Evolutionary conservation across 2,797 vertebrate genomes (phyloP).

Genomic region (Chelon auratus): DNA sequence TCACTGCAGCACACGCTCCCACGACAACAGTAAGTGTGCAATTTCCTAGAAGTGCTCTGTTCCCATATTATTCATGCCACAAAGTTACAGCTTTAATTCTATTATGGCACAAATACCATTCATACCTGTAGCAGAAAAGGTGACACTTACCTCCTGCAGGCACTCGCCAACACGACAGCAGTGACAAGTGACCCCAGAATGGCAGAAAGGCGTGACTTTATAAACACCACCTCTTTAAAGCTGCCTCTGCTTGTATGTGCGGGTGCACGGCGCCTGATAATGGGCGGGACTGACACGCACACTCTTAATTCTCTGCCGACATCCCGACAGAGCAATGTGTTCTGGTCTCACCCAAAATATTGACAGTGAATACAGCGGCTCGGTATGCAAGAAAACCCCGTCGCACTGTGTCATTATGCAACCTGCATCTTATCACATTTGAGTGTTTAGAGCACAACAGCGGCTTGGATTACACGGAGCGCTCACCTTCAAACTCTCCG

Average conservation of each 20-base stretch:
- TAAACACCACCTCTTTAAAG: conserved; percentile 72
- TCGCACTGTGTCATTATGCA: conserved; percentile 73
- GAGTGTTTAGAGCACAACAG: conserved; percentile 81
- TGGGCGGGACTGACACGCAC: conserved; percentile 54
- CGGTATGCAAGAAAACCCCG: conserved; percentile 70
- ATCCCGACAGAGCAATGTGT: conserved; percentile 30
- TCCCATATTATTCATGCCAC: conserved; percentile 15
- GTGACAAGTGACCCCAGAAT: conserved; percentile 55
- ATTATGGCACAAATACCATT: conserved; percentile 17
- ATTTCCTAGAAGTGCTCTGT: neutral
- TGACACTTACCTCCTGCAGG: conserved; percentile 71
- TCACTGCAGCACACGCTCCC: neutral
- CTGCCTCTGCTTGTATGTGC: conserved; percentile 29
- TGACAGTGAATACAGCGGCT: conserved; percentile 83
- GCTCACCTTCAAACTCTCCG: conserved; percentile 74
- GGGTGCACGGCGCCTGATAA: conserved; percentile 35
- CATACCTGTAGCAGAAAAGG: conserved; percentile 37
- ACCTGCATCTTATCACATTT: conserved; percentile 79
- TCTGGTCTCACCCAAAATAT: conserved; percentile 84
- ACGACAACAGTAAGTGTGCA: conserved; percentile 6
- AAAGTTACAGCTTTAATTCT: conserved; percentile 26
- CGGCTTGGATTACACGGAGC: conserved; percentile 61
- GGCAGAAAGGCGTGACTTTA: conserved; percentile 72
- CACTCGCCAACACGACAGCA: conserved; percentile 49
- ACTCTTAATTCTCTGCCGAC: conserved; percentile 26